These are phyloP conservation scores for Centropristis striata DNA, from an alignment of 2,113 vertebrate genomes.

Conservation along the genomic window DNA sequence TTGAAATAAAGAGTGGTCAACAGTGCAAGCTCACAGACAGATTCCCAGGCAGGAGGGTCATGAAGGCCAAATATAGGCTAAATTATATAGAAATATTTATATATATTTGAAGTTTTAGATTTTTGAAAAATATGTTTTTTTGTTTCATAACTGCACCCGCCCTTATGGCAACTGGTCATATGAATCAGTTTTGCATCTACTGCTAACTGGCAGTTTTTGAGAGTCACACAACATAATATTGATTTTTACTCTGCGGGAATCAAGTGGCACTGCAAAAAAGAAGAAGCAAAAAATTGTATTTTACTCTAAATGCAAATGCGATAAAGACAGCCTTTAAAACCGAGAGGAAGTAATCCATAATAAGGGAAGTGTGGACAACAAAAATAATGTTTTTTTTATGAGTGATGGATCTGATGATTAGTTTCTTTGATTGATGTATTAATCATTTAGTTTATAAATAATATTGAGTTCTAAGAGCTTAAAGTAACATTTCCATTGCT, in stretches of 20 bases:
- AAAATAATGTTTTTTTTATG: not conserved
- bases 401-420: not conserved
- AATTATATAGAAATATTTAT: no score
- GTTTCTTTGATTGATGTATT: not conserved
- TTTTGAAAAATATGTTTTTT: not conserved
- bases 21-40: not conserved
- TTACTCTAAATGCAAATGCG: not conserved
- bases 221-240: not conserved
- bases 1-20: not conserved
- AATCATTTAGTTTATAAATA: not conserved
- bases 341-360: no score
- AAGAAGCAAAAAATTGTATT: not conserved
- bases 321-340: not conserved
- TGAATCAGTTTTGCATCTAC: not conserved
- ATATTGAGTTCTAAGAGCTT: not conserved
- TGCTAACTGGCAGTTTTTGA: not conserved
- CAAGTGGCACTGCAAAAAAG: not conserved
- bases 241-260: not conserved
- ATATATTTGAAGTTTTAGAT: no score
- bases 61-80: no score
- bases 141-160: not conserved
- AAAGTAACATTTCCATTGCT: not conserved
- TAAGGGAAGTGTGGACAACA: not conserved
- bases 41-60: not conserved
- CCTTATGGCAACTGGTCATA: not conserved